These are phyloP conservation scores for Pollachius pollachius DNA, from an alignment of 2,113 vertebrate species.

Conservation along the genomic window DNA sequence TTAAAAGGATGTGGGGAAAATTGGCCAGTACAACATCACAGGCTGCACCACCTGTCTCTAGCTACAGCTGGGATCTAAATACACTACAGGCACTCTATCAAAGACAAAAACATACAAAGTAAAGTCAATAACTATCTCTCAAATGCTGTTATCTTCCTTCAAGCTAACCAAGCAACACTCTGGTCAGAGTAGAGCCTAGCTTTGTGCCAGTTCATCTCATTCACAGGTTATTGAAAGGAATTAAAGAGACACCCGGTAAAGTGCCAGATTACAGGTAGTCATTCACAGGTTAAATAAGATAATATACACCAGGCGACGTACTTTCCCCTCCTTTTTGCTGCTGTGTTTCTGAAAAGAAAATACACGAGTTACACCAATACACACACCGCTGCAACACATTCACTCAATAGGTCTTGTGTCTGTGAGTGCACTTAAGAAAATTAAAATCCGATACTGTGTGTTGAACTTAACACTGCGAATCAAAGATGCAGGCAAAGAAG, in stretches of 20 bases:
- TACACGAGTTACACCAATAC: conserved; percentile 65
- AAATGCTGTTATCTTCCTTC: conserved; percentile 56
- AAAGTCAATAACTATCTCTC: conserved; percentile 2
- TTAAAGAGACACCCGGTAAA: too few species aligned
- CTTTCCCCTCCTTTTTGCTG: conserved; percentile 75
- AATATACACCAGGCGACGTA: conserved; percentile 72
- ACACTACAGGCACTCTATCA: too few species aligned
- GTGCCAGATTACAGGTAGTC: conserved; percentile 1
- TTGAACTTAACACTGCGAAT: conserved; percentile 23
- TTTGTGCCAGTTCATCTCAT: too few species aligned
- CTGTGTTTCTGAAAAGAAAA: conserved; percentile 80
- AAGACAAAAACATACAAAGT: too few species aligned
- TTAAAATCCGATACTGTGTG: conserved; percentile 29
- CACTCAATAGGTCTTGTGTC: conserved; percentile 16
- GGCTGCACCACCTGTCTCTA: too few species aligned
- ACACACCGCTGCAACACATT: conserved; percentile 23
- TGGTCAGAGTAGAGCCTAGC: too few species aligned
- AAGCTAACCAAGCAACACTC: conserved; percentile 25
- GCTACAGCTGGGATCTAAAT: too few species aligned
- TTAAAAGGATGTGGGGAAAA: too few species aligned
- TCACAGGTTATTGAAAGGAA: too few species aligned
- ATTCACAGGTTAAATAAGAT: conserved; percentile 49
- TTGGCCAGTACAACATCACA: too few species aligned
- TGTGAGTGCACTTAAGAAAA: conserved; percentile 27
- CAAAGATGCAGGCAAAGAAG: conserved; percentile 18